Base-by-base conservation (phyloP, 1,140 invertebrate genomes). In the Leptestheria dahalacensis region DNA sequence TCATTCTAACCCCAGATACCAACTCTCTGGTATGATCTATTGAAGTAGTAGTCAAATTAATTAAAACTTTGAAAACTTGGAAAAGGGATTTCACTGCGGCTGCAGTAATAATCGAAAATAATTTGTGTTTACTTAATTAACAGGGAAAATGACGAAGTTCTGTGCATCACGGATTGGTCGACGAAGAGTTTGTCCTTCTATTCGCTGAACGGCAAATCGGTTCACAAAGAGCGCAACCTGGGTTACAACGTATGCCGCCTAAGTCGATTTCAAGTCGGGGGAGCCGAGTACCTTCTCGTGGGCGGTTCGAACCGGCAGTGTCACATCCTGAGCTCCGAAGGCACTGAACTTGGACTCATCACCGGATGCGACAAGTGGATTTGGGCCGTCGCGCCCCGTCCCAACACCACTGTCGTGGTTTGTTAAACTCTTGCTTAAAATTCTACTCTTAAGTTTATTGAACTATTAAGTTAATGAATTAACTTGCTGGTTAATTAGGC, bases 131-230 rank as follows among this genome's bases (percentile, higher is more conserved):
- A 41, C 33, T 41, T 41, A 41, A 9, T 41, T 41, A 9, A 15
- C 15, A 41, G 33, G 15, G 53, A 86, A 52, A 74, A 75, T 21
- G 73, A 73, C 60, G 87, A 91, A 68, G 79, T 85, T 47, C 74
- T 99, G 6, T 86, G 91, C 63, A 82, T 98, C 1, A 86, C 85
- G 11, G 95, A 98, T 75, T 99, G 96, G 95, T 82, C 83, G 65
- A 48, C 49, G 10, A 90, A 94, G 68, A 83, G 80, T 6, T 69
- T 98, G 20, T 88, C 90, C 0, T 97, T 98, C 74, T 97, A 95
- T 71, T 86, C 87, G 41, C 70, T 88, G 1, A 80, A 80, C 61
- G 93, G 91, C 3, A 88, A 90, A 77, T 79, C 84, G 76, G 67
- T 77, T 61, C 82, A 83, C 29, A 89, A 89, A 69, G 91, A 94